These are phyloP conservation scores for Hypotaenidia philippensis DNA, from an alignment of 2,797 vertebrate species.

Conservation along the genomic window DNA sequence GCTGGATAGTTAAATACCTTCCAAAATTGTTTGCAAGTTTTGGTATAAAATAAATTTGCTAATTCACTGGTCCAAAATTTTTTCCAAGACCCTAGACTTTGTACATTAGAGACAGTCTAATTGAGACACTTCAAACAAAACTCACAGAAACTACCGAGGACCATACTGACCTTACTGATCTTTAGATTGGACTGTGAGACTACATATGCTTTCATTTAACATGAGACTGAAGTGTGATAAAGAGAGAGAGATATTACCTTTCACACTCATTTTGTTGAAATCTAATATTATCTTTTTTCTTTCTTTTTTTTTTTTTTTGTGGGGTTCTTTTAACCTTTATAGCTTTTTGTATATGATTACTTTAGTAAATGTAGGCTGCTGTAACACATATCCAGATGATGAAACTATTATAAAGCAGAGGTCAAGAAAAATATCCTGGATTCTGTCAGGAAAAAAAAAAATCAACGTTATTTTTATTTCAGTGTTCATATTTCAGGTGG, in stretches of 20 bases:
- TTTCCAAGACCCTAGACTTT: background rate
- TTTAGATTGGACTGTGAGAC: background rate
- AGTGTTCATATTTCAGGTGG: background rate
- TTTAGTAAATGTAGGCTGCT: background rate
- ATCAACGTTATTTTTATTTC: background rate
- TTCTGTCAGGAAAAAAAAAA: background rate
- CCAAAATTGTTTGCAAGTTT: background rate
- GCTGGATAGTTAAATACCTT: background rate
- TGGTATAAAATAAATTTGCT: background rate
- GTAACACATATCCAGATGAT: background rate
- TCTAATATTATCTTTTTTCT: background rate
- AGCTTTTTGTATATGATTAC: background rate
- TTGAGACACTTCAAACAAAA: background rate
- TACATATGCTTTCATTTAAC: slow-evolving; percentile 51
- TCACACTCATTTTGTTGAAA: background rate
- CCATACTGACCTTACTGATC: background rate
- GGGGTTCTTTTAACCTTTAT: background rate
- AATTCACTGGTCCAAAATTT: background rate
- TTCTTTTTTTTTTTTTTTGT: background rate
- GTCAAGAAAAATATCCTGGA: background rate
- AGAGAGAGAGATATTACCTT: background rate
- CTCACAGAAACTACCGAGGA: background rate
- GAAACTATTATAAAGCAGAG: background rate
- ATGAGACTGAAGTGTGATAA: background rate
- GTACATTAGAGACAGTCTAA: background rate